Evolutionary conservation across 1,140 invertebrate species (phyloP).

Genomic region (Maconellicoccus hirsutus): DNA sequence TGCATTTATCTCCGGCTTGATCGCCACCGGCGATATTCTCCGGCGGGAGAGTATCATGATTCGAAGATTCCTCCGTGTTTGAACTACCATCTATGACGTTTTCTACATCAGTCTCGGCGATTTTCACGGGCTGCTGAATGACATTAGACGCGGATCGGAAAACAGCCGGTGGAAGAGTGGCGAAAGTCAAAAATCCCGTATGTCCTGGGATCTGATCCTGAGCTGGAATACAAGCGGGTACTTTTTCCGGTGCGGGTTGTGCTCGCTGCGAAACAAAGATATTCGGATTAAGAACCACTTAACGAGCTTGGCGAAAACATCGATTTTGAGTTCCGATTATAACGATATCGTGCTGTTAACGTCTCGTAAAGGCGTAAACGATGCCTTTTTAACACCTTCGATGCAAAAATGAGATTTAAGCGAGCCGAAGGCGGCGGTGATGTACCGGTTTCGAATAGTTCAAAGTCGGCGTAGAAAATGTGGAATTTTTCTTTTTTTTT

Average conservation of each 20-base stretch:
- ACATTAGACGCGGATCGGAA: neutral
- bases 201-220: conserved; percentile 47
- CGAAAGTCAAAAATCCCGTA: conserved; percentile 89
- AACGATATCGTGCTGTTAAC: neutral
- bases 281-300: neutral
- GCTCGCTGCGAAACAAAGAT: conserved; percentile 32
- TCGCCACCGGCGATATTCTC: no score
- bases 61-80: no score
- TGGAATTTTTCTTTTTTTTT: neutral
- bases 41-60: no score
- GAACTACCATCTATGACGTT: no score
- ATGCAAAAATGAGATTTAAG: neutral
- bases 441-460: neutral
- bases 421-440: neutral
- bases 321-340: neutral
- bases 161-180: conserved; percentile 56
- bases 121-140: neutral
- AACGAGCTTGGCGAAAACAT: neutral
- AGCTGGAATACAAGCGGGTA: conserved; percentile 13
- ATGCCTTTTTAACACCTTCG: neutral
- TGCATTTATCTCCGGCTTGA: no score
- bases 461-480: neutral
- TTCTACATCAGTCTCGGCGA: neutral
- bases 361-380: conserved; percentile 1
- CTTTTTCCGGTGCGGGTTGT: conserved; percentile 36